Base-by-base conservation (phyloP, 2,113 vertebrate genomes). In the Laterallus jamaicensis region DNA sequence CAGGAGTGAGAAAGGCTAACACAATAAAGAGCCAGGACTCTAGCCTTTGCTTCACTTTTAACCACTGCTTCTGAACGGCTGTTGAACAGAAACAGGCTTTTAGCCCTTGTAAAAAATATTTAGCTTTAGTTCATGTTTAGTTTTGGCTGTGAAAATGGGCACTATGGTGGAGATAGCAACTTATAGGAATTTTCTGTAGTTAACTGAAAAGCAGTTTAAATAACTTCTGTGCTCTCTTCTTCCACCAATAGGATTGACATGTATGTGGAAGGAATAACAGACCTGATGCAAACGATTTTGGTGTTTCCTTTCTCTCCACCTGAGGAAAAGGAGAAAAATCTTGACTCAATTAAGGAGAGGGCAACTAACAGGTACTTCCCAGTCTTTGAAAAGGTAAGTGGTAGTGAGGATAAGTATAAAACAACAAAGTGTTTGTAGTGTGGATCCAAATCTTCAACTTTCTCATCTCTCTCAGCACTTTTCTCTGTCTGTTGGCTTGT, bases 311-410 rank as follows among this genome's bases (percentile, higher is more conserved):
- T 99, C 78, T 82, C 79, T 21, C 20, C 96, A 29, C 88, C 97
- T 73, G 98, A 97, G 24, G 91, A 98, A 54, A 92, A 95, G 60
- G 93, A 98, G 54, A 80, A 92, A 81, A 98, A 98, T 47, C 77
- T 99, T 75, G 93, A 97, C 2, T 83, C 87, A 16, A 95, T 99
- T 55, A 70, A 98, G 16, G 95, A 69, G 15, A 99, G 95, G 95
- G 98, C 98, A 69, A 98, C 93, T 40, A 96, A 94, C 29, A 98
- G 98, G 84, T 99, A 98, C 86, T 97, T 99, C 40, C 98, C 99
- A 17, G 98, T 98, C 75, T 99, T 98, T 96, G 99, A 99, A 96
- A 99, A 99, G 98, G 99, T 99, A 95, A 59, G 88, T 37, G 15
- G 59, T 12, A 24, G 55, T 31, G 56, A 78, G 16, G 40, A 44